Evolutionary conservation across 64 coral and sea anemone genomes (phyloP).

Genomic region (Porites lutea): DNA sequence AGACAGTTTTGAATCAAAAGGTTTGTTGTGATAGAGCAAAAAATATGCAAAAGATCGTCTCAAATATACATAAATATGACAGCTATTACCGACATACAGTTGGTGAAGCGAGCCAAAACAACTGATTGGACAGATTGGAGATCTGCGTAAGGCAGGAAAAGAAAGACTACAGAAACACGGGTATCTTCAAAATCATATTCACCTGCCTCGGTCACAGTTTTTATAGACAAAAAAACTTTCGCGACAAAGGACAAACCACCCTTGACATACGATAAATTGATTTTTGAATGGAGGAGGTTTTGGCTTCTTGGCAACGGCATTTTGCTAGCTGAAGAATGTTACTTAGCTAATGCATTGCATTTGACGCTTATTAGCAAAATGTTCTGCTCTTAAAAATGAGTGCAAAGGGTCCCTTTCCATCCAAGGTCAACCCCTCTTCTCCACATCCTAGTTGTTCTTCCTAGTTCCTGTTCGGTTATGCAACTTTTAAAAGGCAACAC

Average conservation of each 20-base stretch:
- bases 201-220: too few species aligned
- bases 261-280: neutral
- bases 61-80: constrained; percentile 34
- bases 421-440: too few species aligned
- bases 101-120: neutral
- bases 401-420: too few species aligned
- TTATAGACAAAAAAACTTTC: too few species aligned
- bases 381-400: too few species aligned
- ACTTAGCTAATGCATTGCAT: neutral
- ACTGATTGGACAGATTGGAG: neutral
- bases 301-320: neutral
- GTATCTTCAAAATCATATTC: too few species aligned
- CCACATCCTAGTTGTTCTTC: too few species aligned
- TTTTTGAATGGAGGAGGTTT: neutral
- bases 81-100: neutral
- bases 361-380: neutral
- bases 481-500: neutral
- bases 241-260: too few species aligned
- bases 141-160: neutral
- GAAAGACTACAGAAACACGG: neutral
- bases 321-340: constrained; percentile 3
- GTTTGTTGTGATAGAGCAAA: neutral
- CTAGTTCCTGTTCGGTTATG: too few species aligned
- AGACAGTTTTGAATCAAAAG: neutral
- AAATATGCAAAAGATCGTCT: constrained; percentile 45